These are phyloP conservation scores for Ptilonorhynchus violaceus DNA, from an alignment of 2,113 vertebrate species.

Conservation along the genomic window DNA sequence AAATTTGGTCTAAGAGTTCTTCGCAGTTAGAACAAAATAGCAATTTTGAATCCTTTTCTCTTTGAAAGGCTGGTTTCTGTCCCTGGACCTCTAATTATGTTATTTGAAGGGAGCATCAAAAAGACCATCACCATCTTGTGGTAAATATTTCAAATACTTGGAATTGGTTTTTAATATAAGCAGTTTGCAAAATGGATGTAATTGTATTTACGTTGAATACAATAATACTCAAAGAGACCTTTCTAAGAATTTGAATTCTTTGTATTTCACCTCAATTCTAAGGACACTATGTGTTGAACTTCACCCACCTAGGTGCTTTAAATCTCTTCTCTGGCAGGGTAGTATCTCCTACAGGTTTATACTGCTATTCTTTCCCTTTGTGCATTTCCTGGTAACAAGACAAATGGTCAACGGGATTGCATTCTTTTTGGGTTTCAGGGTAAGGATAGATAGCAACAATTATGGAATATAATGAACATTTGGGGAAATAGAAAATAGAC, in stretches of 20 bases:
- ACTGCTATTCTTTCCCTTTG: neutral
- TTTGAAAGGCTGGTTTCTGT: neutral
- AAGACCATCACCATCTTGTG: neutral
- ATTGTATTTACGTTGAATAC: neutral
- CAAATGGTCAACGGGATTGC: neutral
- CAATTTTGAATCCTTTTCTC: neutral
- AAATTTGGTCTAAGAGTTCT: neutral
- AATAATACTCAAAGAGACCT: neutral
- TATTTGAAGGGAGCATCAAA: neutral
- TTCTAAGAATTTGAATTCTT: neutral
- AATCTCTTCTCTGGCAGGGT: neutral
- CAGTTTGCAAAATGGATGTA: neutral
- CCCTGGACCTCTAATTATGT: neutral
- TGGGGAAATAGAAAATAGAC: neutral
- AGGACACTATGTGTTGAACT: neutral
- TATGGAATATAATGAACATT: neutral
- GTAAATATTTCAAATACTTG: neutral
- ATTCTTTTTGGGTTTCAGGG: neutral
- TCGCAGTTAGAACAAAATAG: neutral
- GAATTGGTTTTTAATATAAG: neutral
- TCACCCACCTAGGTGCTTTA: neutral
- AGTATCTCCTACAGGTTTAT: neutral
- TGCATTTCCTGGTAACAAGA: neutral
- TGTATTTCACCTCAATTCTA: neutral
- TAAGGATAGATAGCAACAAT: neutral